Evolutionary conservation across 35 echinoderm and acorn worm genomes (phyloP), one percentile per base, ranked within the genome.

Genomic region (Apostichopus californicus): DNA sequence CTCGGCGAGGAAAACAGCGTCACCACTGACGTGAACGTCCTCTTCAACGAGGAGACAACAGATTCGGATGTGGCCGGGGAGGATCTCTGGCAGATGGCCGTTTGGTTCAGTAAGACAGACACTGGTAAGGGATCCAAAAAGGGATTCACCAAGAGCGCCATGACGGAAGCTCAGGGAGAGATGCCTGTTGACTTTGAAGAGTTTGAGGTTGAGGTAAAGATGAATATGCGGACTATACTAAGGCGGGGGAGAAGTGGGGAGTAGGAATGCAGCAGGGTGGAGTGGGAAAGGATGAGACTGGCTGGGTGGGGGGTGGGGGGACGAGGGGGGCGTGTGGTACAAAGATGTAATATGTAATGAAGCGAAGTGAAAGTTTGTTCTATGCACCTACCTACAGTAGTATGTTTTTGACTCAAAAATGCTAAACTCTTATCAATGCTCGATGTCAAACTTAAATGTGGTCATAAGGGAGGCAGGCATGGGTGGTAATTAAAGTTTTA

Each of bases 111-210:
- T 68, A 79, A 87, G 17, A 90, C 26, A 6, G 57, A 77, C 17
- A 94, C 83, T 11, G 92, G 92, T 56, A 90, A 94, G 54, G 92
- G 92, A n/a, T 59, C 77, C 5, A 90, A 83, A 11, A 13, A 78
- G 56, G 56, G 77, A 14, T 87, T 80, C 8, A 77, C 79, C 6
- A 79, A 70, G 56, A 57, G 77, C 55, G 92, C 73, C 9, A 55
- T 94, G 8, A 79, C 46, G 18, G 70, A 59, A 11, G 77, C 56
- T 34, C 92, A 90, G 5, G 73, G 77, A 53, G 56, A 77, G 18
- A 78, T 90, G 92, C 92, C 92, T 3, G 63, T 94, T 9, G 87
- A 91, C 89, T 89, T 89, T 63, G 63, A 89, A 6, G 64, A 89
- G 0, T 89, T 89, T 89, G 86, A 72, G 15, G 86, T 64, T 55